Evolutionary conservation across 1,140 invertebrate species (phyloP).

Genomic region (Drosophila varians): DNA sequence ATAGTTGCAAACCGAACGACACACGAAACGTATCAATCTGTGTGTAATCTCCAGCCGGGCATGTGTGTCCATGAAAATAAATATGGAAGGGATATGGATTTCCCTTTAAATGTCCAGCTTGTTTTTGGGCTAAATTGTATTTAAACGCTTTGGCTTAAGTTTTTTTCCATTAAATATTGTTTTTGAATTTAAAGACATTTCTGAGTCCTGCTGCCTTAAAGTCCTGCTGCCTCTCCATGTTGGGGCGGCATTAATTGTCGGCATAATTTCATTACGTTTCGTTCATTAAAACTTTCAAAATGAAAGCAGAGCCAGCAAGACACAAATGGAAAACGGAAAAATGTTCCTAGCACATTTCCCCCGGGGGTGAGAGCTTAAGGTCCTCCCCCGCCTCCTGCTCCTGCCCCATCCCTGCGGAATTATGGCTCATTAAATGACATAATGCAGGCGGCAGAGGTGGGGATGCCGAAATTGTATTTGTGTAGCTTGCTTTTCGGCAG

Average conservation of each 20-base stretch:
- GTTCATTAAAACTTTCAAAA: conserved; percentile 75
- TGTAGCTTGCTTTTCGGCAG: conserved; percentile 27
- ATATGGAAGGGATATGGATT: background rate
- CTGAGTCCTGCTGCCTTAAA: conserved; percentile 31
- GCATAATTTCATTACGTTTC: conserved; percentile 72
- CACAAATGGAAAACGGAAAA: conserved; percentile 38
- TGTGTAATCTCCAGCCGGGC: conserved; percentile 23
- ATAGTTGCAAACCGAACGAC: conserved; percentile 51
- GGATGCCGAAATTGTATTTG: conserved; percentile 38
- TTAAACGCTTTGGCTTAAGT: background rate
- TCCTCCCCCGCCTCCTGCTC: background rate
- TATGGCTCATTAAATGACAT: conserved; percentile 78
- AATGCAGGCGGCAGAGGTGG: conserved; percentile 46
- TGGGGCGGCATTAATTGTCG: conserved; percentile 64
- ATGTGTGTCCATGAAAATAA: conserved; percentile 13
- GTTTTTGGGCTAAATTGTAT: background rate
- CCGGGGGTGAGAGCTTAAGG: conserved; percentile 19
- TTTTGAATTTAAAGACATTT: background rate
- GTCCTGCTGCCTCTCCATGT: conserved; percentile 23
- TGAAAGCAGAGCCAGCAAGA: conserved; percentile 26
- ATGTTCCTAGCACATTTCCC: conserved; percentile 37
- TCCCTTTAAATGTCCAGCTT: background rate
- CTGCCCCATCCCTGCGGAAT: conserved; percentile 43
- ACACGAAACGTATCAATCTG: conserved; percentile 54
- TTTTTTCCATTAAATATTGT: too few species aligned